Evolutionary conservation across 2,888 invertebrate genomes (phyloP), one percentile per base, ranked within the genome.

Genomic region (Cantharis lateralis): DNA sequence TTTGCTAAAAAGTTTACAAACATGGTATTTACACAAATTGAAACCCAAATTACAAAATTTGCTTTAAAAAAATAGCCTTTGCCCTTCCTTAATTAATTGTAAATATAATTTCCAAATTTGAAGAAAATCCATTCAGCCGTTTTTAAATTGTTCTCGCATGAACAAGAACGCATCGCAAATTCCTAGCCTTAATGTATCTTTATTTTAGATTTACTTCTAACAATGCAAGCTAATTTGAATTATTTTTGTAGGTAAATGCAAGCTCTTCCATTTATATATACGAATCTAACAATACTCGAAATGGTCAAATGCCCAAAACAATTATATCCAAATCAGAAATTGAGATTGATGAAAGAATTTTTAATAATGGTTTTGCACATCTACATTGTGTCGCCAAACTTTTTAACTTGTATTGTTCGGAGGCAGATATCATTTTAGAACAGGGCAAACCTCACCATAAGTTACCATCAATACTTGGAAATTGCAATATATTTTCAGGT

Each of bases 391-490:
- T 92, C 83, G 93, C 93, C 74, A 91, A 90, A 83, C 89, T 94
- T 87, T 93, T 93, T 89, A 91, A 92, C 86, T 89, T 93, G 82
- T 93, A 94, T 87, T 90, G 91, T 81, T 90, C 91, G 82, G 89
- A 91, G 81, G 90, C 91, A 73, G 93, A 92, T 86, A 89, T 92
- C 80, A 89, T 91, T 82, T 89, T 94, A 84, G 93, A 93, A 87
- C 94, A 94, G 89, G 94, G 94, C 87, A 92, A 92, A 84, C 94
- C 94, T 77, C 91, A 93, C 87, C 92, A 94, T 82, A 91, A 93
- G 87, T 92, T 94, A 83, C 94, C 94, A 78, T 93, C 94, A 75
- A 94, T 94, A 83, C 89, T 94, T 82, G 93, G 93, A 83, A 93
- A 93, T 68, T 74, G 82, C n/a, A 81, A 82, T 75, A 74, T 81